Evolutionary conservation across 2,113 vertebrate genomes (phyloP), one percentile per base, ranked within the genome.

Genomic region (Alosa alosa): DNA sequence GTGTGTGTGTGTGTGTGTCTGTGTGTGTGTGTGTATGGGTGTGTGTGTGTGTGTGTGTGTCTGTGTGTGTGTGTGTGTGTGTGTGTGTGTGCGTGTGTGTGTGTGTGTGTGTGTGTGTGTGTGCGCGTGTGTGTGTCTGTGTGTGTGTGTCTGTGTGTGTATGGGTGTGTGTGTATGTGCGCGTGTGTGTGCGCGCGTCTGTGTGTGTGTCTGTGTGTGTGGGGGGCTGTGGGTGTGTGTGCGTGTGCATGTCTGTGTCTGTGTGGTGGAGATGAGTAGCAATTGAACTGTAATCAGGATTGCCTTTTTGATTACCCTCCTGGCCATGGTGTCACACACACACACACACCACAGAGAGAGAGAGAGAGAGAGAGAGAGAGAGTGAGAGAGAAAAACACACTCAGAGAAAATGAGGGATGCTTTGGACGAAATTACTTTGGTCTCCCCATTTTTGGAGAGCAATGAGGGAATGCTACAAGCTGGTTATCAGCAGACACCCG

Each of bases 371-470:
- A 90, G 39, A 49, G 60, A 60, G 57, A 18, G 15, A 25, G 8
- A 82, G 44, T 68, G 17, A 85, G 17, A 75, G 45, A 68, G 25
- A 82, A 82, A 82, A 41, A 86, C 52, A 84, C 87, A 86, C 84
- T 36, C 31, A 11, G 64, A 72, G 64, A 72, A 72, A 72, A 72
- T 36, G 64, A 72, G 64, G 25, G 64, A 8, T 72, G 64, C 31
- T 72, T 17, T 72, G 64, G 25, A 36, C 8, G 31, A 72, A 72
- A 72, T 72, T 8, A 36, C 64, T 72, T 72, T 72, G 64, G 64
- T 72, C 64, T 72, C 31, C 25, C 64, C 64, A 72, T 72, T 72
- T 36, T 72, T 11, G 8, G 64, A 72, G 64, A 25, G 64, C 64
- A 72, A 72, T 72, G 9, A 72, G 64, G 25, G 64, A 72, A 72